Conservation (phyloP, 1,140 invertebrate species). For the Drosophila simulans region DNA sequence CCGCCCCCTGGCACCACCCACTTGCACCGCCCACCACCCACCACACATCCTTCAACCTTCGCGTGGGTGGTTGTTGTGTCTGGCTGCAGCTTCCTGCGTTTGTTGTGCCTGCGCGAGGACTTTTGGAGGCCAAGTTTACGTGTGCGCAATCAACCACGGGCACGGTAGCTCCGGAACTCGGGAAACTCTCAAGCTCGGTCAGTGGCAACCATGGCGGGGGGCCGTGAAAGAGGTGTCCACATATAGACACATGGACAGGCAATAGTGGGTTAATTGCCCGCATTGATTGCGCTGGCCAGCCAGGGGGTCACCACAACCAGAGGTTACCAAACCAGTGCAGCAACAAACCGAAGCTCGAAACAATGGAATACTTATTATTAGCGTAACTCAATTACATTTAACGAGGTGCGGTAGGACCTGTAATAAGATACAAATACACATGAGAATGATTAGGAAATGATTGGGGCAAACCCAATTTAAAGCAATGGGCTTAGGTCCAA, state of each 20-base stretch:
- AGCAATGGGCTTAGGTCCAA: no score
- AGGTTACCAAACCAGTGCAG: conserved; percentile 10
- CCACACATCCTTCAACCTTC: neutral
- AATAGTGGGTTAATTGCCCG: conserved; percentile 58
- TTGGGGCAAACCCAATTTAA: neutral
- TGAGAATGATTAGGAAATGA: neutral
- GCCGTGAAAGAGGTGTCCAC: neutral
- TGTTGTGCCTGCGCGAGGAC: conserved; percentile 42
- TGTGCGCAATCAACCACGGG: conserved; percentile 55
- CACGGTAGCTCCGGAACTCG: neutral
- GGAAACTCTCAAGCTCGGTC: neutral
- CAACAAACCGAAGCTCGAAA: neutral
- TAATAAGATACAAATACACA: neutral
- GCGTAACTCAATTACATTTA: no score
- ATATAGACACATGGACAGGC: conserved; percentile 2
- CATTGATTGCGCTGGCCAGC: conserved; percentile 43
- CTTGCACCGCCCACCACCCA: neutral
- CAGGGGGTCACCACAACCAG: neutral
- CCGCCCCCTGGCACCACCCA: neutral
- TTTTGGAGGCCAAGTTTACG: conserved; percentile 77
- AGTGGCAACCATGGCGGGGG: no score
- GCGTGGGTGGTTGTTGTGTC: conserved; percentile 7
- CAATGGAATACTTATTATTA: neutral
- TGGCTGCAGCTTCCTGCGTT: conserved; percentile 30
- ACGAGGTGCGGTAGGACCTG: no score